phyloP scores from a whole-genome alignment of 2,888 invertebrate genomes.

The Iphiclides podalirius region DNA sequence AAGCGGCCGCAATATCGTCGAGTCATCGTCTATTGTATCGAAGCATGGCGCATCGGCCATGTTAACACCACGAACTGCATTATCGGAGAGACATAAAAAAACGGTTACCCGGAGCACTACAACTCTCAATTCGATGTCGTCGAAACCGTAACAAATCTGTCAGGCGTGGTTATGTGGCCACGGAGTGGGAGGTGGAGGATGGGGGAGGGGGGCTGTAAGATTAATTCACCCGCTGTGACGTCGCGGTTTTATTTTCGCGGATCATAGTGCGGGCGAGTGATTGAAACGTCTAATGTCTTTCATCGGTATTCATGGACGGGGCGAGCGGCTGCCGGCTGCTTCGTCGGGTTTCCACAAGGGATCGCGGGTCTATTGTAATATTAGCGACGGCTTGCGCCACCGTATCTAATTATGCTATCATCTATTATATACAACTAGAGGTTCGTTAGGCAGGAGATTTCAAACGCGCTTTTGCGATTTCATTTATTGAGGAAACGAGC shows the following conservation, averaged over 20 bases:
- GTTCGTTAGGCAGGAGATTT: too few relatives aligned
- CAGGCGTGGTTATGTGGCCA: neutral
- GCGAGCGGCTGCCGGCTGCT: too few relatives aligned
- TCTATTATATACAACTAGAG: too few relatives aligned
- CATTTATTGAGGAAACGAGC: too few relatives aligned
- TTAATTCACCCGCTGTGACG: conserved; percentile 58
- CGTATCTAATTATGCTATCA: neutral
- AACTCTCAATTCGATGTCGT: conserved; percentile 43
- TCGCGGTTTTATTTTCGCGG: conserved; percentile 46
- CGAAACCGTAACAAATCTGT: conserved; percentile 17
- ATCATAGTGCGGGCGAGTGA: conserved; percentile 34
- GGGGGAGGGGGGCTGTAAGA: conserved; percentile 42
- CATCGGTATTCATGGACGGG: conserved; percentile 16
- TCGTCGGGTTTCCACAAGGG: conserved; percentile 8
- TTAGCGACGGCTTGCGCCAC: neutral
- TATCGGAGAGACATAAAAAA: conserved; percentile 48
- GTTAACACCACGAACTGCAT: conserved; percentile 46
- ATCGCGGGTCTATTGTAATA: conserved; percentile 6
- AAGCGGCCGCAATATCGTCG: too few relatives aligned
- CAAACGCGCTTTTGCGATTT: too few relatives aligned
- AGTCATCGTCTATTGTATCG: too few relatives aligned
- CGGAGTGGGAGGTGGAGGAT: neutral
- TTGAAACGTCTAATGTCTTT: conserved; percentile 19
- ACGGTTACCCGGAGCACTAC: conserved; percentile 37
- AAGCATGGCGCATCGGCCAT: conserved; percentile 24